These are phyloP conservation scores for Melitaea cinxia DNA, from an alignment of 1,140 invertebrate species.

Conservation along the genomic window DNA sequence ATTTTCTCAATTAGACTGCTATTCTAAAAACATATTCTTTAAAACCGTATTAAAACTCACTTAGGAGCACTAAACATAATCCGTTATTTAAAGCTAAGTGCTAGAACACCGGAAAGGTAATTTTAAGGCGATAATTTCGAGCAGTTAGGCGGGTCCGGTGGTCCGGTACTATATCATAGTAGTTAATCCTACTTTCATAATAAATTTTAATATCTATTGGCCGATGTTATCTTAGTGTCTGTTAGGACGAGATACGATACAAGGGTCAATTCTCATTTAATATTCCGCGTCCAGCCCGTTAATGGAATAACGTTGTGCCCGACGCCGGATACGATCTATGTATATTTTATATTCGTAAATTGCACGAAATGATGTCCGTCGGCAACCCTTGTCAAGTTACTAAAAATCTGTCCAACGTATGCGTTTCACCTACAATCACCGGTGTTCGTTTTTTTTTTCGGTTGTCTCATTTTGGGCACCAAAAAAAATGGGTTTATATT, in stretches of 20 bases:
- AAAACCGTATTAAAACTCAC: neutral
- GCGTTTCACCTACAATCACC: conserved; percentile 30
- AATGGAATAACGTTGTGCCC: conserved; percentile 76
- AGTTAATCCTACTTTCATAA: conserved; percentile 37
- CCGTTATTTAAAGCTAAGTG: conserved; percentile 6
- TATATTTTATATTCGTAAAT: conserved; percentile 78
- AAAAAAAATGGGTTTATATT: neutral
- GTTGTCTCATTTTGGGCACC: conserved; percentile 4
- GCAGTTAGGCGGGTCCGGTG: conserved; percentile 21
- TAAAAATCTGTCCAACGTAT: conserved; percentile 49
- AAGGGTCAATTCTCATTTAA: conserved; percentile 69
- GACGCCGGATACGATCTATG: conserved; percentile 60
- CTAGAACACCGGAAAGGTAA: conserved; percentile 7
- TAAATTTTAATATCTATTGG: conserved; percentile 48
- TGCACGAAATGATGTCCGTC: conserved; percentile 63
- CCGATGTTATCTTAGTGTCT: conserved; percentile 50
- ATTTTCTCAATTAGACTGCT: neutral
- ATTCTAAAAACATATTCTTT: neutral
- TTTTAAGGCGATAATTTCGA: conserved; percentile 13
- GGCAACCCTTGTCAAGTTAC: conserved; percentile 60
- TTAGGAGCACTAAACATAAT: conserved; percentile 16
- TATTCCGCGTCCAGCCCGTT: conserved; percentile 61
- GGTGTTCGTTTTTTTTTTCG: conserved; percentile 24
- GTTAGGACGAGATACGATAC: conserved; percentile 52
- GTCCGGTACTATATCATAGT: conserved; percentile 34